Evolutionary conservation across 2,888 invertebrate genomes (phyloP), one percentile per base, ranked within the genome.

Genomic region (Macrophya alboannulata): DNA sequence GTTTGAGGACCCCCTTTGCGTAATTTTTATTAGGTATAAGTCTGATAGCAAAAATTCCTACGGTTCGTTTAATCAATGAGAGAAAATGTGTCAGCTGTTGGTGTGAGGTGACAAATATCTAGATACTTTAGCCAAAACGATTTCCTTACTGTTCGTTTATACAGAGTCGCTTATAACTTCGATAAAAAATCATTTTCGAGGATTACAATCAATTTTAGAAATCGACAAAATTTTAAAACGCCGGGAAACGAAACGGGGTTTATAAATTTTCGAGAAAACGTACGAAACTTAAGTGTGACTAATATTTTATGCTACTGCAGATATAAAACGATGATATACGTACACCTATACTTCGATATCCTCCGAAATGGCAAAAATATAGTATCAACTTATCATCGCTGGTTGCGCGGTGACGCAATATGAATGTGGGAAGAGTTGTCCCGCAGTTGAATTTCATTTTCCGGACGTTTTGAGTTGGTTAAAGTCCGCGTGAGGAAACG

Each of bases 61-160:
- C 21, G 45, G n/a, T 45, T 72, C 72, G 45, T 72, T 72, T 45
- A 72, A 45, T 72, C 45, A 43, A 45, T 45, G 72, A 72, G 72
- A 72, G 12, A 21, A n/a, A 4, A 21, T 48, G 12, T 45, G n/a
- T n/a, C n/a, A n/a, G n/a, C 45, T 5, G 37, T 68, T 45, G 72
- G 72, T n/a, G 45, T 31, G 31, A 40, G 45, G 10, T 74, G 72
- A 72, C 72, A 45, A 72, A 45, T 72, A 21, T 45, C 45, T 21
- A 31, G 40, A 40, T n/a, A n/a, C 15, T 72, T 31, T 31, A 8
- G n/a, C n/a, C 21, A 43, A 43, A 45, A 43, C 72, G 43, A 72
- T 43, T 72, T n/a, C 12, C 43, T 72, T 43, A 65, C 31, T 37
- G 2, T 68, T 55, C 37, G 31, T 1, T 15, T 12, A 12, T 65